A percentile compares a stretch with the other conserved stretches of the same genome.
These are phyloP conservation scores for Terrapene triunguis DNA, from an alignment of 2,113 vertebrate genomes.

Conservation along the genomic window DNA sequence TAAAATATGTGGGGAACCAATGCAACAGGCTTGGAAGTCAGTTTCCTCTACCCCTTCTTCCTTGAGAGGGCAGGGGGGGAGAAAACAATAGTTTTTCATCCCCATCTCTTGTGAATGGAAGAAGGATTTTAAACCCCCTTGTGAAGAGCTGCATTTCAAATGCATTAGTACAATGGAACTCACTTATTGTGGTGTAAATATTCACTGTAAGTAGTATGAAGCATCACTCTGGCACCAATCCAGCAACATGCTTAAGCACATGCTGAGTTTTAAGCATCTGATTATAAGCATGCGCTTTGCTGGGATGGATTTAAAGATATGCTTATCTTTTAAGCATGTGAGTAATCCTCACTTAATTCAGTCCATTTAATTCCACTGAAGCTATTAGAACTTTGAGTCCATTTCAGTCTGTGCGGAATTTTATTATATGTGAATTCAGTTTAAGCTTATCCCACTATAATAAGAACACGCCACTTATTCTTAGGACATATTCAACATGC, in stretches of 20 bases:
- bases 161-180: not conserved
- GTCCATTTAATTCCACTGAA: conserved; percentile 3
- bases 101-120: not conserved
- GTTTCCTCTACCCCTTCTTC: not conserved
- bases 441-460: not conserved
- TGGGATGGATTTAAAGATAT: conserved; percentile 5
- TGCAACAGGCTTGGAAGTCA: not conserved
- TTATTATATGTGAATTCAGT: not conserved
- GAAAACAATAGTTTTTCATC: not conserved
- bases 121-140: not conserved
- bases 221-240: conserved; percentile 7
- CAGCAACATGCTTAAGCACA: not conserved
- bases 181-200: conserved; percentile 21
- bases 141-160: not conserved
- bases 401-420: not conserved
- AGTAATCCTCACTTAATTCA: not conserved
- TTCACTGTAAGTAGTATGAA: conserved; percentile 11
- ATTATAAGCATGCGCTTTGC: not conserved
- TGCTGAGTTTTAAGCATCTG: not conserved
- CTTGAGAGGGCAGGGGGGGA: not conserved
- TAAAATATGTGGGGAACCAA: not conserved
- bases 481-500: conserved; percentile 1
- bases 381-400: not conserved
- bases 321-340: not conserved
- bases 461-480: conserved; percentile 9